Evolutionary conservation across 2,113 vertebrate genomes (phyloP).

Genomic region (Recurvirostra avosetta): DNA sequence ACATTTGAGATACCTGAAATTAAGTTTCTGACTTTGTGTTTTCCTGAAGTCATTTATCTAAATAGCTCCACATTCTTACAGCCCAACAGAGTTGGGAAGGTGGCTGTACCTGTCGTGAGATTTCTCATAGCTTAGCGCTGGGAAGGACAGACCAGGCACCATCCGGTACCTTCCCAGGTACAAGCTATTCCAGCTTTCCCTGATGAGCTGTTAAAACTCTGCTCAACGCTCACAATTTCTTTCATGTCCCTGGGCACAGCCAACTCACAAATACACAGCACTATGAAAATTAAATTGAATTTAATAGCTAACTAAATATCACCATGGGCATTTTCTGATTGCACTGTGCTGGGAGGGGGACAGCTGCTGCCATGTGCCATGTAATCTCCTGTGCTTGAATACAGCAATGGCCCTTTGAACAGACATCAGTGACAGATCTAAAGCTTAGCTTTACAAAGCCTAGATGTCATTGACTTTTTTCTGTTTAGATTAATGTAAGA

Average conservation of each 20-base stretch:
- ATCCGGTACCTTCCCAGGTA: neutral
- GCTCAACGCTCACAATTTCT: neutral
- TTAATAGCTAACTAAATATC: constrained; percentile 45
- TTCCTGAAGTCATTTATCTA: neutral
- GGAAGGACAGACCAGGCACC: neutral
- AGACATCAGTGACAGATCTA: neutral
- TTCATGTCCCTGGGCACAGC: neutral
- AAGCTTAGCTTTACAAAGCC: neutral
- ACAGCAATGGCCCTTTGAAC: neutral
- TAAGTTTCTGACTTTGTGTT: neutral
- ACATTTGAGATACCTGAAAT: neutral
- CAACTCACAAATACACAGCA: neutral
- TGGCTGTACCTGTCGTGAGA: neutral
- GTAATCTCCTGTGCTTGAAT: neutral
- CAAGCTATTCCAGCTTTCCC: neutral
- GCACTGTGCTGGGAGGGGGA: neutral
- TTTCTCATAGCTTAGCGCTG: neutral
- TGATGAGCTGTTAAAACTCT: neutral
- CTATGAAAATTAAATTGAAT: constrained; percentile 38
- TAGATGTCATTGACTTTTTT: neutral
- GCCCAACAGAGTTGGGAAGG: neutral
- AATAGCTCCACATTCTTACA: neutral
- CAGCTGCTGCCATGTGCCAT: neutral
- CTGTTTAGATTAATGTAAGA: neutral
- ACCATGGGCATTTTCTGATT: constrained; percentile 24